phyloP scores from a whole-genome alignment of 2,113 vertebrate genomes.

The Nesospiza acunhae region DNA sequence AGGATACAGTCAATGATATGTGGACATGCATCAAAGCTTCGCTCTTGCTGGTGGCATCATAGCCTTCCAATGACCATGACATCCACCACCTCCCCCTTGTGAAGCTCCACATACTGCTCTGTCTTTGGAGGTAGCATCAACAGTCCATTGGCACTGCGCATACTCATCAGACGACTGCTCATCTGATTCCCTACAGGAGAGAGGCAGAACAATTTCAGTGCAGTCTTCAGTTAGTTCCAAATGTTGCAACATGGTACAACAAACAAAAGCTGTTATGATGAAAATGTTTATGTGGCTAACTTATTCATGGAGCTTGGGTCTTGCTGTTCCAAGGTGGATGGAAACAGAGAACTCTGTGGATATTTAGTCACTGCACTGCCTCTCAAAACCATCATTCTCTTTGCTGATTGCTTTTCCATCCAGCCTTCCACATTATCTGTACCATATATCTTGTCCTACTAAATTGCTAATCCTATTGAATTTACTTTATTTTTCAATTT shows the following conservation, averaged over 20 bases:
- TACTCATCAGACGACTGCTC: conserved; percentile 99
- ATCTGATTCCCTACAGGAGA: conserved; percentile 92
- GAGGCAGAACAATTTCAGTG: conserved; percentile 1
- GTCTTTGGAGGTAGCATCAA: conserved; percentile 99
- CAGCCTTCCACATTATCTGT: not conserved
- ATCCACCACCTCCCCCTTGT: conserved; percentile 99
- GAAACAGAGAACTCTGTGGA: not conserved
- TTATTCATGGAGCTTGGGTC: not conserved
- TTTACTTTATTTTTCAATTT: not conserved
- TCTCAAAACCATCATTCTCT: not conserved
- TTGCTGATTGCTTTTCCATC: not conserved
- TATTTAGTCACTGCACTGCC: not conserved
- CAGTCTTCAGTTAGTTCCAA: not conserved
- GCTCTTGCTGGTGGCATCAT: conserved; percentile 89
- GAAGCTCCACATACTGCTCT: conserved; percentile 99
- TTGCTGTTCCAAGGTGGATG: not conserved
- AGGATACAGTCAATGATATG: conserved; percentile 99
- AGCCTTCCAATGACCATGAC: conserved; percentile 99
- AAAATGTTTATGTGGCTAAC: not conserved
- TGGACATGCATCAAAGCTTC: conserved; percentile 99
- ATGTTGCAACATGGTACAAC: fast-evolving
- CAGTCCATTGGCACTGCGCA: conserved; percentile 98
- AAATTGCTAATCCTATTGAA: not conserved
- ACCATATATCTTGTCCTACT: not conserved
- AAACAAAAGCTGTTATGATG: not conserved